A percentile compares a stretch with the other conserved stretches of the same genome.
These are phyloP conservation scores for Eucera pruinosa DNA, from an alignment of 2,888 invertebrate genomes.

Conservation along the genomic window DNA sequence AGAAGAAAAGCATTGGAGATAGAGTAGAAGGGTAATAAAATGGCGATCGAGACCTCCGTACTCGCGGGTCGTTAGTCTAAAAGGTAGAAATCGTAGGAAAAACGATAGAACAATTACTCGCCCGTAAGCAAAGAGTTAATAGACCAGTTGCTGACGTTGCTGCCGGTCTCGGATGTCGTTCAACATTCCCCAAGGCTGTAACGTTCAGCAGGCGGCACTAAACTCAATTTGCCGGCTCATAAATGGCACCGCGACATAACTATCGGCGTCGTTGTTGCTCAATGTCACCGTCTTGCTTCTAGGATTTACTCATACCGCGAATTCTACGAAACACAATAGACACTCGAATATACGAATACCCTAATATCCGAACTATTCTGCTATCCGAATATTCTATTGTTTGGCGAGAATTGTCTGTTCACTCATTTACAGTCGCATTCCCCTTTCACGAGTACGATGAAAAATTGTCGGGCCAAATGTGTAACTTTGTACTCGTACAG, in stretches of 20 bases:
- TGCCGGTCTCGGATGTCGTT: constrained; percentile 40
- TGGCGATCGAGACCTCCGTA: neutral
- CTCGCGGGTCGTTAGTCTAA: constrained; percentile 7
- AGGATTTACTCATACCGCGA: neutral
- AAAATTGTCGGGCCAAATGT: no score
- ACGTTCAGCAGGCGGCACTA: constrained; percentile 67
- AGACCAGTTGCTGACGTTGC: constrained; percentile 29
- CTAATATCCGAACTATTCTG: no score
- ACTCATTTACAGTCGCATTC: no score
- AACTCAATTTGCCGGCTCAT: constrained; percentile 72
- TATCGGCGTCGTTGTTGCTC: constrained; percentile 58
- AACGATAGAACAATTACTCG: constrained; percentile 39
- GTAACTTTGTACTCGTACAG: no score
- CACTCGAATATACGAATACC: no score
- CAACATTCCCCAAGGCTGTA: constrained; percentile 62
- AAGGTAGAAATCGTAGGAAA: constrained; percentile 14
- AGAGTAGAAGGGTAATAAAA: neutral
- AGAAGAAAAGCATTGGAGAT: neutral
- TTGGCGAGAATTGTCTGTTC: no score
- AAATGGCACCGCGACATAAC: constrained; percentile 69
- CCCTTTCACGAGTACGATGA: no score
- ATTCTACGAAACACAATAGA: no score
- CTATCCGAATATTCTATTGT: no score
- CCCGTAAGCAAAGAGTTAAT: constrained; percentile 49
- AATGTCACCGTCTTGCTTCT: constrained; percentile 53